Conservation (phyloP, 2,113 vertebrate genomes). For the Labrus mixtus region DNA sequence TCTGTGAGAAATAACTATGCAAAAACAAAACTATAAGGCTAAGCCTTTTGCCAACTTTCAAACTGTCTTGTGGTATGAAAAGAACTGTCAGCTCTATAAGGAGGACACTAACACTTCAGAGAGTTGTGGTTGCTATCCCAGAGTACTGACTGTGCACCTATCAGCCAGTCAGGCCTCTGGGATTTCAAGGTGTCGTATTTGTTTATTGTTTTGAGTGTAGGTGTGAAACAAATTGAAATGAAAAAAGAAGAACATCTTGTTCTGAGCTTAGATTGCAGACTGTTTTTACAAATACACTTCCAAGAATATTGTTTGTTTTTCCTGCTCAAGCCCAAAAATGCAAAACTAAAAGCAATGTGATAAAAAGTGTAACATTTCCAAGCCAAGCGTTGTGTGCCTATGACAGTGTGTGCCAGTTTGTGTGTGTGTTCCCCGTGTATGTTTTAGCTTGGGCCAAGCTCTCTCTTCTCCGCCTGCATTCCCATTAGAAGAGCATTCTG, state of each 20-base stretch:
- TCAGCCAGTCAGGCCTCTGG: conserved; percentile 18
- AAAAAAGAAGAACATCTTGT: not conserved
- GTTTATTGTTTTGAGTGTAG: conserved; percentile 3
- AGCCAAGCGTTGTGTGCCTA: conserved; percentile 4
- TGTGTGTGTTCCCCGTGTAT: conserved; percentile 1
- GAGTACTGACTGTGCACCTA: conserved; percentile 12
- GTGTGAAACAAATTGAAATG: not conserved
- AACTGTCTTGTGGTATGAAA: conserved; percentile 5
- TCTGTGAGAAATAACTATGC: not conserved
- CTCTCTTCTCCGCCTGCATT: conserved; percentile 56
- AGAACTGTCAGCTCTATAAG: conserved; percentile 13
- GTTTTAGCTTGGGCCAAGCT: conserved; percentile 37
- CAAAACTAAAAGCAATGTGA: conserved; percentile 21
- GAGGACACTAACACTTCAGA: conserved; percentile 14
- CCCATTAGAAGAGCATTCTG: conserved; percentile 65
- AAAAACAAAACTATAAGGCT: not conserved
- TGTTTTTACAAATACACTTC: conserved; percentile 15
- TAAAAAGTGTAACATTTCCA: conserved; percentile 36
- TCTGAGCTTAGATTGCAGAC: not conserved
- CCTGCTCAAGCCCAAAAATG: conserved; percentile 26
- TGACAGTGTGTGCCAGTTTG: too few relatives aligned
- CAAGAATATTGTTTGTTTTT: conserved; percentile 30
- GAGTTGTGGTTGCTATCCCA: conserved; percentile 22
- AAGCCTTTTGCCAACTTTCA: not conserved
- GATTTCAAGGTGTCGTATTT: conserved; percentile 37